phyloP scores from a whole-genome alignment of 2,113 vertebrate species.

The Anseranas semipalmata region DNA sequence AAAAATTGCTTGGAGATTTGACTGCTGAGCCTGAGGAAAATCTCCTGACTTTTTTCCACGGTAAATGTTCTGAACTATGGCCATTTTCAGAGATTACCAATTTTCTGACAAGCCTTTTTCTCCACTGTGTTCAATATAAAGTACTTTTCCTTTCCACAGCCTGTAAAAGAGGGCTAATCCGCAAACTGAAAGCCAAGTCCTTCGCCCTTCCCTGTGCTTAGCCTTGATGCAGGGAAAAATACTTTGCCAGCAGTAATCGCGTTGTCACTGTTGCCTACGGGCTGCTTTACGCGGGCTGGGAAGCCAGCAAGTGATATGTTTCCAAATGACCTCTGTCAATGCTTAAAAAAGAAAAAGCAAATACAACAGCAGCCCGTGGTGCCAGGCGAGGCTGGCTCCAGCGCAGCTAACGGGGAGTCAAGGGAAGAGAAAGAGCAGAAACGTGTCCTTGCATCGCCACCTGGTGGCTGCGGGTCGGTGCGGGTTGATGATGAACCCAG shows the following conservation, averaged over 20 bases:
- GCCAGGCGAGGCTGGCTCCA: not conserved
- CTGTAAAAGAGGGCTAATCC: not conserved
- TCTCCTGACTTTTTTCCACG: not conserved
- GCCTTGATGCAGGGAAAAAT: not conserved
- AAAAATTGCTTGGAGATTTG: not conserved
- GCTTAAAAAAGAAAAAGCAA: not conserved
- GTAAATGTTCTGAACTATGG: not conserved
- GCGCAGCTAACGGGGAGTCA: not conserved
- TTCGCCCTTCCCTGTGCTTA: not conserved
- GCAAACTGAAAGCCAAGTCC: not conserved
- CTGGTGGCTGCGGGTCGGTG: slow-evolving; percentile 33
- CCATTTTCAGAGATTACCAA: slow-evolving; percentile 22
- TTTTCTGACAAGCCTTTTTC: not conserved
- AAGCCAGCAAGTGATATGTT: not conserved
- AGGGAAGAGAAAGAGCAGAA: not conserved
- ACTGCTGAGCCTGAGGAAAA: not conserved
- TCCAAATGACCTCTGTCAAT: not conserved
- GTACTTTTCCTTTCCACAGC: slow-evolving; percentile 3
- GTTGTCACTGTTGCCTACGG: not conserved
- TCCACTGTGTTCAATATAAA: not conserved
- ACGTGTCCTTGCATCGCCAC: slow-evolving; percentile 41
- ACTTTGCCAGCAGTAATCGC: not conserved
- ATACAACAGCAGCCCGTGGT: not conserved
- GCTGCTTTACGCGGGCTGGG: not conserved
- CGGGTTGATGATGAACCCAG: not conserved